Conservation (phyloP, 2,113 vertebrate genomes). For the Campylorhamphus procurvoides region DNA sequence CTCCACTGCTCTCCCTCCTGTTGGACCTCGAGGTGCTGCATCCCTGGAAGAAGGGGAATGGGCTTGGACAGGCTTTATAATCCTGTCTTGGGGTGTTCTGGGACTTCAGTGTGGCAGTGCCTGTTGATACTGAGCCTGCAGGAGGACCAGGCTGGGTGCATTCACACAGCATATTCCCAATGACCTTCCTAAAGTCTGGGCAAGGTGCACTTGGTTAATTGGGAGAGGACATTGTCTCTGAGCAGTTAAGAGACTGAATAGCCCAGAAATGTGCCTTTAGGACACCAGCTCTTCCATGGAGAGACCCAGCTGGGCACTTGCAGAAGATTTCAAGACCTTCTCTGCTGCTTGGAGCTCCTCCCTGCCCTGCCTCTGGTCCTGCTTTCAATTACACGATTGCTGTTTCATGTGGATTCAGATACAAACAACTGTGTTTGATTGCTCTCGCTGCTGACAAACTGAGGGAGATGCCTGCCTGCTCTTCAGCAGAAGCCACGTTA, state of each 20-base stretch:
- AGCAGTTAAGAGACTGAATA: neutral
- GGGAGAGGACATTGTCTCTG: accelerated
- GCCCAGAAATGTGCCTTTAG: neutral
- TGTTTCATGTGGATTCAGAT: conserved; percentile 4
- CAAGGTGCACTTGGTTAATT: neutral
- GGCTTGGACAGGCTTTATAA: neutral
- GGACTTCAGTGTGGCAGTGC: neutral
- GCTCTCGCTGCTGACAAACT: neutral
- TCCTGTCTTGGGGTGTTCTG: neutral
- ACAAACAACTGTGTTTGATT: neutral
- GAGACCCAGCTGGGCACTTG: neutral
- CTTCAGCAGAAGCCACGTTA: neutral
- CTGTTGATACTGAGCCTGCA: neutral
- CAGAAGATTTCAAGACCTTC: neutral
- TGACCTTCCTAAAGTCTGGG: neutral
- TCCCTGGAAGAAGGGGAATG: neutral
- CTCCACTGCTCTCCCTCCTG: neutral
- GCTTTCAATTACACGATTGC: neutral
- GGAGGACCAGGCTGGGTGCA: neutral
- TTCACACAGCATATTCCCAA: accelerated
- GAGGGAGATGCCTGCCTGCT: neutral
- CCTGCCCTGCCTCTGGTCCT: neutral
- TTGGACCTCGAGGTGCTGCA: neutral
- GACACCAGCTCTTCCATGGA: neutral
- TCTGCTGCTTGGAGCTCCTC: neutral